Conservation (phyloP, 2,113 vertebrate genomes). For the Silurus asotus region DNA sequence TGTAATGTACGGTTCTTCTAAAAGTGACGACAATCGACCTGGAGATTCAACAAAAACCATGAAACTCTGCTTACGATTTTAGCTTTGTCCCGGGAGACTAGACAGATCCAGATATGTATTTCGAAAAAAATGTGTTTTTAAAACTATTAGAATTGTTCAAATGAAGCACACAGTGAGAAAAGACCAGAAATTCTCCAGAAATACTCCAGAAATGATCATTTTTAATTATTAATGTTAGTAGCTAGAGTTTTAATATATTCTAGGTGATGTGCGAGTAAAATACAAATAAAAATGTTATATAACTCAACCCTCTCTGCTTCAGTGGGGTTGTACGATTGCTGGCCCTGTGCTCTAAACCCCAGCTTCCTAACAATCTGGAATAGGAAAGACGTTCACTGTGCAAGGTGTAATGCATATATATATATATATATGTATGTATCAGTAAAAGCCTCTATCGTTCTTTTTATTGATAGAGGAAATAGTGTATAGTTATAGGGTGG, state of each 20-base stretch:
- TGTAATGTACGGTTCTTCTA: background rate
- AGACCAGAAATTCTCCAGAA: background rate
- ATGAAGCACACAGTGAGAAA: background rate
- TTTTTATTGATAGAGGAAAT: background rate
- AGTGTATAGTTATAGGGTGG: background rate
- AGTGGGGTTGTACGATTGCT: no score
- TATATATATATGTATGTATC: no score
- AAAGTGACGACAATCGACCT: background rate
- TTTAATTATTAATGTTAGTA: no score
- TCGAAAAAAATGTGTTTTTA: background rate
- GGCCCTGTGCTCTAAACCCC: background rate
- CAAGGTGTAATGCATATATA: no score
- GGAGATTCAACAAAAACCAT: background rate
- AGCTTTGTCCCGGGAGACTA: background rate
- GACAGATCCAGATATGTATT: background rate
- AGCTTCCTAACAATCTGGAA: no score
- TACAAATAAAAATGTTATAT: background rate
- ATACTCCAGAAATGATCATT: background rate
- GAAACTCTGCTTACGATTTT: background rate
- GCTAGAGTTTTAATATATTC: no score
- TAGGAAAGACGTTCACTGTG: no score
- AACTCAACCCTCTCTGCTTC: no score
- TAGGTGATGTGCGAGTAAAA: background rate
- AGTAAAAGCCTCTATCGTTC: no score
- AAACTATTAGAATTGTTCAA: background rate